Base-by-base conservation (phyloP, 2,888 invertebrate species). In the Fragum whitleyi region DNA sequence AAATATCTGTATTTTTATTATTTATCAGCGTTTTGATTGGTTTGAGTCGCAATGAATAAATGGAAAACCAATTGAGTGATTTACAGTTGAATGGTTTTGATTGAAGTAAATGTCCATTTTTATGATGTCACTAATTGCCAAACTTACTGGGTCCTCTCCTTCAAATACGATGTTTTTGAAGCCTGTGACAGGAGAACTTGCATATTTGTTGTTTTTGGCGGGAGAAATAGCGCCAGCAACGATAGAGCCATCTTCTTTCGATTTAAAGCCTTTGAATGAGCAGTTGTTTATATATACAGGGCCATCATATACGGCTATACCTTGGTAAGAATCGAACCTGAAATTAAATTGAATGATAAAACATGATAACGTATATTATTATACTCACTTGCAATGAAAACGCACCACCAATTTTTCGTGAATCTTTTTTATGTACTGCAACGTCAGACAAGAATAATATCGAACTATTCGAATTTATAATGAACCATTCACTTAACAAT, bases 81-180 rank as follows among this genome's bases (percentile, higher is more conserved):
- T n/a, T n/a, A n/a, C n/a, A n/a, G n/a, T n/a, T n/a, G n/a, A n/a
- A n/a, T n/a, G n/a, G n/a, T n/a, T n/a, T n/a, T n/a, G n/a, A n/a
- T n/a, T n/a, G n/a, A n/a, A n/a, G n/a, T n/a, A n/a, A n/a, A n/a
- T n/a, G n/a, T n/a, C n/a, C n/a, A n/a, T n/a, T n/a, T n/a, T n/a
- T n/a, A n/a, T n/a, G n/a, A n/a, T n/a, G n/a, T n/a, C n/a, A n/a
- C n/a, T n/a, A n/a, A n/a, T n/a, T n/a, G n/a, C n/a, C n/a, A n/a
- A n/a, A 57, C 57, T 57, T 26, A 57, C 57, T 14, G 57, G 57
- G 21, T 57, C 57, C 11, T 3, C 26, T 57, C 57, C 57, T 57
- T 26, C 57, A 57, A 57, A 57, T 11, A 57, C 26, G 7, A 57
- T 57, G n/a, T 57, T 57, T 26, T 23, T n/a, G 6, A 26, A 26